These are phyloP conservation scores for Pseudochirops cupreus DNA, from an alignment of 2,797 vertebrate species.

Conservation along the genomic window DNA sequence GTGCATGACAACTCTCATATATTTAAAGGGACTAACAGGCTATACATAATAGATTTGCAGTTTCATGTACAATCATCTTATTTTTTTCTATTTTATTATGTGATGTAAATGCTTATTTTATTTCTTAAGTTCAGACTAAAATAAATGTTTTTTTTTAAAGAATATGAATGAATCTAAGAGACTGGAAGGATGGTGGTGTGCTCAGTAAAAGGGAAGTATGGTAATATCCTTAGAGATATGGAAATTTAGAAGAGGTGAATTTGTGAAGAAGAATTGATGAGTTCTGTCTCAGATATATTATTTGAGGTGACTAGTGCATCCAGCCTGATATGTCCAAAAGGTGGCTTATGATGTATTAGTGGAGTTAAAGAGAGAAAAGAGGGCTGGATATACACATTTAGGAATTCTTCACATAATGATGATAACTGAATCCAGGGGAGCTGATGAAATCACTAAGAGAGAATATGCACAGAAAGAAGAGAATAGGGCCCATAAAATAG, in stretches of 20 bases:
- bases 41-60: too few species aligned
- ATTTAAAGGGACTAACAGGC: too few species aligned
- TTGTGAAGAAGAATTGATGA: background rate
- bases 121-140: too few species aligned
- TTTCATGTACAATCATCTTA: too few species aligned
- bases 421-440: background rate
- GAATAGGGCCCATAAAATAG: background rate
- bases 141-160: too few species aligned
- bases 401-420: background rate
- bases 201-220: background rate
- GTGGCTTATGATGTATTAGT: background rate
- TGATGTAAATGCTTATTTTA: too few species aligned
- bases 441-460: background rate
- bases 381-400: background rate
- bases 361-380: background rate
- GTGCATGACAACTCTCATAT: too few species aligned
- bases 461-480: background rate
- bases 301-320: background rate
- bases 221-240: background rate
- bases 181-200: background rate
- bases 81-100: too few species aligned
- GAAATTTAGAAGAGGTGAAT: background rate
- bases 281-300: background rate
- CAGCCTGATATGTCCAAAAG: background rate
- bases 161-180: background rate